phyloP scores from a whole-genome alignment of 2,797 vertebrate species.

The Eulemur albifrons region DNA sequence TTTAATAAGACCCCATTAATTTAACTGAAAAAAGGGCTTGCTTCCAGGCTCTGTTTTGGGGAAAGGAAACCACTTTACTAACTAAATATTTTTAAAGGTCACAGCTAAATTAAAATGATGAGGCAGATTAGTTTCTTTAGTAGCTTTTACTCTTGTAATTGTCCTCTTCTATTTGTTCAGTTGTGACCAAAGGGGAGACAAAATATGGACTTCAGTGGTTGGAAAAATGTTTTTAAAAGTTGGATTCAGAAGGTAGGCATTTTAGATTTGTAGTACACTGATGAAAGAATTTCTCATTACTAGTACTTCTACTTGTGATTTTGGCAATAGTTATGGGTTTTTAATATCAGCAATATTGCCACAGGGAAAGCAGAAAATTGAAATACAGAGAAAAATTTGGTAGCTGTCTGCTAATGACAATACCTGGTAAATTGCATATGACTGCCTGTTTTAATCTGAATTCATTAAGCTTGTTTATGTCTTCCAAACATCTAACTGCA shows the following conservation, averaged over 20 bases:
- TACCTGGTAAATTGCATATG: neutral
- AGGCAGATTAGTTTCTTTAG: neutral
- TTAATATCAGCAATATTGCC: neutral
- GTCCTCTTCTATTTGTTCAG: neutral
- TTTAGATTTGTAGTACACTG: neutral
- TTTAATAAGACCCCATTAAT: constrained; percentile 32
- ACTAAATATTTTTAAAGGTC: constrained; percentile 35
- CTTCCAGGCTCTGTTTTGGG: neutral
- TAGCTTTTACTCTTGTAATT: neutral
- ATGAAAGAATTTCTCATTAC: neutral
- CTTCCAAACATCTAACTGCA: neutral
- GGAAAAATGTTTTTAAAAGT: neutral
- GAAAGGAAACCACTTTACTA: neutral
- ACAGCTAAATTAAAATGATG: neutral
- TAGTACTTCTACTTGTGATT: neutral
- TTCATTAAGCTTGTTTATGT: neutral
- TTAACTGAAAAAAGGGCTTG: constrained; percentile 6
- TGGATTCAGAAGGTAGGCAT: neutral
- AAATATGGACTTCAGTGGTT: neutral
- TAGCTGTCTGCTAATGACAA: neutral
- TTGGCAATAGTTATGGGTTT: neutral
- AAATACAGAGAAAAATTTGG: neutral
- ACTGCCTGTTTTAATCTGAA: neutral
- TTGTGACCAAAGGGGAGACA: neutral
- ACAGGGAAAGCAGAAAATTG: neutral